A percentile compares a stretch with the other conserved stretches of the same genome.
Evolutionary conservation across 2,797 vertebrate genomes (phyloP).

Genomic region (Tiaroga cobitis): DNA sequence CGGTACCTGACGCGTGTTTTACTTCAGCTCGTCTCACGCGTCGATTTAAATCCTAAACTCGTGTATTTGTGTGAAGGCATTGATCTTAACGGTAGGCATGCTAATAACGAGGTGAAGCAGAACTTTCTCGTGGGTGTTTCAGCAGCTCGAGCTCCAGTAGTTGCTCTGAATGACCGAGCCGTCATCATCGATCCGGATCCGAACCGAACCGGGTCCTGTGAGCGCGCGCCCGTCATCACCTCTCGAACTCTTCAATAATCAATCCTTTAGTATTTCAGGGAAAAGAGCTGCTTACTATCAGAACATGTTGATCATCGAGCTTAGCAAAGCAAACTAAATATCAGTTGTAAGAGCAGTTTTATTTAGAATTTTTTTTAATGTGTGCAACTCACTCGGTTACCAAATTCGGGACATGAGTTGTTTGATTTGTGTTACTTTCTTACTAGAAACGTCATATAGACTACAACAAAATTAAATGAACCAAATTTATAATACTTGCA

Average conservation of each 20-base stretch:
- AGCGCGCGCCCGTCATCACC: background rate
- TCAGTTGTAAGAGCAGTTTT: background rate
- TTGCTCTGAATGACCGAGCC: background rate
- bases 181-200: background rate
- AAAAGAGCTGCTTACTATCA: background rate
- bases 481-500: background rate
- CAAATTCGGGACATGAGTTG: too few species aligned
- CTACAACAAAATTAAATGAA: background rate
- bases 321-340: background rate
- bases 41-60: too few species aligned
- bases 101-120: background rate
- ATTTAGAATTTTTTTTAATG: too few species aligned
- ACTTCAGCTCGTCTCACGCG: background rate
- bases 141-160: background rate
- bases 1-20: background rate
- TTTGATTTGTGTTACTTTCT: background rate
- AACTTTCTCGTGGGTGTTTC: conserved; percentile 7
- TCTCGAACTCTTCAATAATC: background rate
- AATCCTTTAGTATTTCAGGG: accelerated
- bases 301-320: background rate
- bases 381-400: background rate
- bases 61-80: background rate
- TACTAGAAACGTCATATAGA: background rate
- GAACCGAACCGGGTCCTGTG: background rate
- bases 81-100: background rate